Evolutionary conservation across 2,113 vertebrate species (phyloP).

Genomic region (Sula dactylatra): DNA sequence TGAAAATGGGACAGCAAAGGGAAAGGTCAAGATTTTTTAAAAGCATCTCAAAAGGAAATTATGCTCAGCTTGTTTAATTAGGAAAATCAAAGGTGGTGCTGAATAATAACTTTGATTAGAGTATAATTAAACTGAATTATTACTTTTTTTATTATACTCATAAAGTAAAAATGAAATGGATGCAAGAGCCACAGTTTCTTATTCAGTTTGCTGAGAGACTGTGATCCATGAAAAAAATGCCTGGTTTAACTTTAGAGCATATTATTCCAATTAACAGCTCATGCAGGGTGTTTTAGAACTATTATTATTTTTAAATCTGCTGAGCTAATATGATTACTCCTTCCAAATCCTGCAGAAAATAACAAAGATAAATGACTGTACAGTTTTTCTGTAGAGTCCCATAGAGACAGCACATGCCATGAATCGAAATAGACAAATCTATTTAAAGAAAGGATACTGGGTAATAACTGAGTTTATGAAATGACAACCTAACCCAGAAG

Average conservation of each 20-base stretch:
- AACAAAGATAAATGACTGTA: background rate
- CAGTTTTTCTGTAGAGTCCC: background rate
- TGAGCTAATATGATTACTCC: background rate
- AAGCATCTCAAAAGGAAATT: background rate
- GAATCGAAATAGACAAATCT: background rate
- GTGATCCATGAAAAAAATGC: background rate
- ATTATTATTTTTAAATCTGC: slow-evolving; percentile 3
- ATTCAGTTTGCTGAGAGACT: background rate
- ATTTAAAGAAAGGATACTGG: background rate
- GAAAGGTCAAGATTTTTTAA: background rate
- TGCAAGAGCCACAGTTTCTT: background rate
- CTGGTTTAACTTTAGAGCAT: background rate
- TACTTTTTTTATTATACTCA: background rate
- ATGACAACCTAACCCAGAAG: background rate
- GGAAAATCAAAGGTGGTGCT: background rate
- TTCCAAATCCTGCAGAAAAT: slow-evolving; percentile 6
- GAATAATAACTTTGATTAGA: background rate
- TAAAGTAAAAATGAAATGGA: background rate
- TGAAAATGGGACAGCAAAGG: background rate
- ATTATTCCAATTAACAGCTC: slow-evolving; percentile 13
- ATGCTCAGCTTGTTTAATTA: background rate
- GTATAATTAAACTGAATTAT: background rate
- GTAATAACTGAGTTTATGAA: background rate
- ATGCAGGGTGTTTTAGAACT: background rate
- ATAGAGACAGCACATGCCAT: background rate